Evolutionary conservation across 2,113 vertebrate species (phyloP), one percentile per base, ranked within the genome.

Genomic region (Dasyurus viverrinus): DNA sequence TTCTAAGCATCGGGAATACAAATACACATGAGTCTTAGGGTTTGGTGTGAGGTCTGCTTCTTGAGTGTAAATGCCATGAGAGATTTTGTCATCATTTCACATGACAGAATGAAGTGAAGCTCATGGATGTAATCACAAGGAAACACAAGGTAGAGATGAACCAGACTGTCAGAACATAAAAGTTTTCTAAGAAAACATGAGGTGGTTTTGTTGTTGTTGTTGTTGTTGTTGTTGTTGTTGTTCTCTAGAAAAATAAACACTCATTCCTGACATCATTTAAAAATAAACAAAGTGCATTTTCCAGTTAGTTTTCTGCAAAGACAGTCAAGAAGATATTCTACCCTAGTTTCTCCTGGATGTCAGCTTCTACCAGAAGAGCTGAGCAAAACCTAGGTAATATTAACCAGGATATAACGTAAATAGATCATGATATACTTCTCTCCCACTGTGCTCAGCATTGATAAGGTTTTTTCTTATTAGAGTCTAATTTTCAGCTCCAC

Each of bases 401-500:
- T 68, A 92, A 60, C 52, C 12, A 60, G 57, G 93, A 52, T 9
- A 19, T 24, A 89, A 60, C 26, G 50, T 30, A 11, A 23, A 48
- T 47, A 84, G 92, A 50, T 57, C 93, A 76, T 84, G 89, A 94
- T 96, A 94, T 96, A 92, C 93, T 48, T 24, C 36, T 93, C 53
- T 93, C 60, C 36, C 42, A 12, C 90, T 91, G 54, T 92, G 54
- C 90, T 95, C 91, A 84, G 25, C 25, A 50, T 89, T 90, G 90
- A 93, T 94, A 91, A 96, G 54, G 46, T 8, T 48, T 25, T 27
- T 90, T 52, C 36, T 36, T 90, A n/a, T 93, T 90, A 93, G 54
- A 94, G 91, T 91, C 90, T 95, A 91, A 95, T 95, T 96, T 97
- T 96, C 90, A 96, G 68, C 54, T 94, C 47, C 2, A 42, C 94